Conservation (phyloP, 2,888 invertebrate genomes). For the Drosophila maculinotata region DNA sequence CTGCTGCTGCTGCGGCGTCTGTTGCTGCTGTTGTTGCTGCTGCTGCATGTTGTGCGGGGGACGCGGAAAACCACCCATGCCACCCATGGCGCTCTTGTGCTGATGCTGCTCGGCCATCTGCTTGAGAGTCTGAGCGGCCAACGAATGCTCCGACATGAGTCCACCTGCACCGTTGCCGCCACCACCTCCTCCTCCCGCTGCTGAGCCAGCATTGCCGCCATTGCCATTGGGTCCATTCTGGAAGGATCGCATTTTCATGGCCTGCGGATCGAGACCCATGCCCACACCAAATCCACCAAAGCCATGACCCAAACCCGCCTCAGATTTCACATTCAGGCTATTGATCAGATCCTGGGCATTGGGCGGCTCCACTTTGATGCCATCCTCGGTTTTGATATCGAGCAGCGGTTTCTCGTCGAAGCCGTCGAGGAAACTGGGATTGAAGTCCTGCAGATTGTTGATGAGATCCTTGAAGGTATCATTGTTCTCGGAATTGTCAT, state of each 20-base stretch:
- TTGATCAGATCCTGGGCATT: slow-evolving; percentile 84
- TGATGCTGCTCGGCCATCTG: slow-evolving; percentile 99
- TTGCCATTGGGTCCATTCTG: slow-evolving; percentile 65
- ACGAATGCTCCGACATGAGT: slow-evolving; percentile 90
- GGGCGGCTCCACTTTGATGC: slow-evolving; percentile 84
- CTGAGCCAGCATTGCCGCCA: slow-evolving; percentile 77
- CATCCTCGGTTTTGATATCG: slow-evolving; percentile 85
- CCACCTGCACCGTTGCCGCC: slow-evolving; percentile 69
- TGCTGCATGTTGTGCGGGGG: slow-evolving; percentile 83
- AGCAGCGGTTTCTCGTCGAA: slow-evolving; percentile 88
- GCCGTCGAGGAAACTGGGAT: slow-evolving; percentile 92
- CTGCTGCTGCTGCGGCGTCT: slow-evolving; percentile 85
- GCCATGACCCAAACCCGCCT: slow-evolving; percentile 83
- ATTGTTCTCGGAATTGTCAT: slow-evolving; percentile 92
- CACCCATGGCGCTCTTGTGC: slow-evolving; percentile 91
- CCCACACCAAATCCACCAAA: slow-evolving; percentile 78
- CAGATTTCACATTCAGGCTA: slow-evolving; percentile 84
- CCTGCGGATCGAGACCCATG: slow-evolving; percentile 60
- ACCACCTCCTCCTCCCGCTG: slow-evolving; percentile 75
- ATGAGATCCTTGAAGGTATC: slow-evolving; percentile 94
- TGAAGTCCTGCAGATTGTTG: slow-evolving; percentile 93
- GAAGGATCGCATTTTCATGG: slow-evolving; percentile 72
- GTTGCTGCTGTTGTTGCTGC: slow-evolving; percentile 63
- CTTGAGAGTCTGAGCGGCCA: slow-evolving; percentile 97
- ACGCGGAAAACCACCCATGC: slow-evolving; percentile 86